These are phyloP conservation scores for Agapetus fuscipes DNA, from an alignment of 2,888 invertebrate genomes.

Conservation along the genomic window DNA sequence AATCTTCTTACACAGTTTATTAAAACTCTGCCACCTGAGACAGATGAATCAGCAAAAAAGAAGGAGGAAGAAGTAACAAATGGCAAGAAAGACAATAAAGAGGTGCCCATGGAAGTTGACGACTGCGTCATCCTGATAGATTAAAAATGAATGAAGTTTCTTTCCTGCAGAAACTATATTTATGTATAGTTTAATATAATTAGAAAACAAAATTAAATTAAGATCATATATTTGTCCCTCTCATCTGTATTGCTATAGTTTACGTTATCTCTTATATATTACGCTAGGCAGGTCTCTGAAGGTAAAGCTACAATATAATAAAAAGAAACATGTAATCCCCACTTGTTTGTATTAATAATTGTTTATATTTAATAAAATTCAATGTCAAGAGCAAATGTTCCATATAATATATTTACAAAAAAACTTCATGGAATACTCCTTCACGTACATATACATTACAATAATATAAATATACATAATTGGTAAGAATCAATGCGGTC, in stretches of 20 bases:
- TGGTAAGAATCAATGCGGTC: slow-evolving; percentile 15
- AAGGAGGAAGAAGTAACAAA: slow-evolving; percentile 2
- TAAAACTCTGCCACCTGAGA: slow-evolving; percentile 24
- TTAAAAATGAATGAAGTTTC: slow-evolving; percentile 3
- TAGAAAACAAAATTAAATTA: neutral
- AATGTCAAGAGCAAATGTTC: slow-evolving; percentile 17
- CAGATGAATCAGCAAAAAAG: neutral
- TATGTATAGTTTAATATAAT: neutral
- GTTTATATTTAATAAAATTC: slow-evolving; percentile 16
- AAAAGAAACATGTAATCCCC: slow-evolving; percentile 3
- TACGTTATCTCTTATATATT: no score
- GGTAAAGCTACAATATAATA: no score
- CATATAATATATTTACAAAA: slow-evolving; percentile 17
- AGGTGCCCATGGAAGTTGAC: slow-evolving; percentile 4
- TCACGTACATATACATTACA: slow-evolving; percentile 15
- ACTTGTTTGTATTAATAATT: no score
- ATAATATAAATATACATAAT: no score
- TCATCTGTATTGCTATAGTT: no score
- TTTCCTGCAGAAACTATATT: neutral
- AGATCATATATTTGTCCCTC: neutral
- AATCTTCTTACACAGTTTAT: slow-evolving; percentile 39
- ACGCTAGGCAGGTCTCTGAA: no score
- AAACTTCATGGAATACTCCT: slow-evolving; percentile 14
- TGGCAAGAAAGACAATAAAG: neutral
- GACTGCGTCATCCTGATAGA: slow-evolving; percentile 18